Evolutionary conservation across 2,113 vertebrate species (phyloP).

Genomic region (Vulpes ferrilata): DNA sequence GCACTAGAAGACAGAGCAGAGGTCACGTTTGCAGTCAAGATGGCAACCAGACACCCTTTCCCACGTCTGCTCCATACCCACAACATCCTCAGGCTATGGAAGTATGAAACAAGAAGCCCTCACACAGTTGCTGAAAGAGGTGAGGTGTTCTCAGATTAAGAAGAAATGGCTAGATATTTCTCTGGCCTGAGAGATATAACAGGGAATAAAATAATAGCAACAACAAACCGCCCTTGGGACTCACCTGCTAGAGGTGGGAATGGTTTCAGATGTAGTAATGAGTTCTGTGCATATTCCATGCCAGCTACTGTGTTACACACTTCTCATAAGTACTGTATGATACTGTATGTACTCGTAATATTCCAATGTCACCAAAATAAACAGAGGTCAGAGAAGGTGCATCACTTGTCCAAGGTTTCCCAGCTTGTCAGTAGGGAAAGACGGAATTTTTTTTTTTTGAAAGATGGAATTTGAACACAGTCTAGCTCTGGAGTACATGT

Average conservation of each 20-base stretch:
- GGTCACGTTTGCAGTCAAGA: neutral
- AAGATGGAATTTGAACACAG: neutral
- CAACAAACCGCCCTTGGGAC: too few species aligned
- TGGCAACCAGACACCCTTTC: neutral
- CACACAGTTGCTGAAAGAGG: neutral
- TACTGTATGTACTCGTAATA: neutral
- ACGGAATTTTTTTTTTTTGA: neutral
- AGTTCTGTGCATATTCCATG: neutral
- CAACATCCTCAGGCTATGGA: too few species aligned
- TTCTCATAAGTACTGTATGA: too few species aligned
- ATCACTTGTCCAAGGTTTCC: neutral
- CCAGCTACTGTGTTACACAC: too few species aligned
- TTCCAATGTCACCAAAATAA: neutral
- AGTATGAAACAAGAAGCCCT: neutral
- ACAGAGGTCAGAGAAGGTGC: neutral
- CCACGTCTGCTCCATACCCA: neutral
- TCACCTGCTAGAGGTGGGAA: neutral
- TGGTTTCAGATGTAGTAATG: neutral
- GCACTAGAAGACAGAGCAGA: neutral
- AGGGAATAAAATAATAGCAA: neutral
- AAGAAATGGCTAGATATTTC: neutral
- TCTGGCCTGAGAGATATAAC: neutral
- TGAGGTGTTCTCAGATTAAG: neutral
- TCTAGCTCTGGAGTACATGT: neutral
- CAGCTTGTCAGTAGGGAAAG: neutral